Evolutionary conservation across 2,888 invertebrate genomes (phyloP).

Genomic region (Heliconius charithonia): DNA sequence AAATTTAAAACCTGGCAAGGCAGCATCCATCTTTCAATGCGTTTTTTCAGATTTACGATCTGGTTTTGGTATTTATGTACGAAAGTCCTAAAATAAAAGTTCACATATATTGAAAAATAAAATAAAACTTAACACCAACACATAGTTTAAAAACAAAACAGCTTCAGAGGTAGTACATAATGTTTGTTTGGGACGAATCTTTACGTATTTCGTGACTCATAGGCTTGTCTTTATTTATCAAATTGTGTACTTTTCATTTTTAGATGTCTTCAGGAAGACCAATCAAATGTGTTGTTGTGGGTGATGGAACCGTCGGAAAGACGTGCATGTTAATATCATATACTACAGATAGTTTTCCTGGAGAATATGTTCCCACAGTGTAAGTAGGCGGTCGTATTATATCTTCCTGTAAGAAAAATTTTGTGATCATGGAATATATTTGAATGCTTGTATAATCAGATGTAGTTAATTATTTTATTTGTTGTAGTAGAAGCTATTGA

Average conservation of each 20-base stretch:
- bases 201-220: slow-evolving; percentile 73
- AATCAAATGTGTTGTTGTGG: slow-evolving; percentile 96
- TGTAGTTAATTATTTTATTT: not conserved
- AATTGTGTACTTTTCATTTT: slow-evolving; percentile 57
- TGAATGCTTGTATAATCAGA: not conserved
- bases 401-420: slow-evolving; percentile 8
- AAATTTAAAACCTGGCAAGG: slow-evolving; percentile 42
- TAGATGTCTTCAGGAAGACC: slow-evolving; percentile 96
- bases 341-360: slow-evolving; percentile 96
- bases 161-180: slow-evolving; percentile 37
- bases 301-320: slow-evolving; percentile 97
- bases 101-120: slow-evolving; percentile 34
- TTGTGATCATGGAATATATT: not conserved
- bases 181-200: slow-evolving; percentile 51
- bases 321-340: slow-evolving; percentile 97
- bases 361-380: slow-evolving; percentile 98
- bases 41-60: slow-evolving; percentile 59
- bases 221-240: slow-evolving; percentile 69
- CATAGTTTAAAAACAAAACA: slow-evolving; percentile 34
- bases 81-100: slow-evolving; percentile 42
- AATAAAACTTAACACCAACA: slow-evolving; percentile 23
- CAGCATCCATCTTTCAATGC: slow-evolving; percentile 62
- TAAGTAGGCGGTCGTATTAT: slow-evolving; percentile 81
- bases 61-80: slow-evolving; percentile 52
- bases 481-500: not conserved